A percentile compares a stretch with the other conserved stretches of the same genome.
Conservation (phyloP, 2,888 invertebrate species). For the Erannis defoliaria region DNA sequence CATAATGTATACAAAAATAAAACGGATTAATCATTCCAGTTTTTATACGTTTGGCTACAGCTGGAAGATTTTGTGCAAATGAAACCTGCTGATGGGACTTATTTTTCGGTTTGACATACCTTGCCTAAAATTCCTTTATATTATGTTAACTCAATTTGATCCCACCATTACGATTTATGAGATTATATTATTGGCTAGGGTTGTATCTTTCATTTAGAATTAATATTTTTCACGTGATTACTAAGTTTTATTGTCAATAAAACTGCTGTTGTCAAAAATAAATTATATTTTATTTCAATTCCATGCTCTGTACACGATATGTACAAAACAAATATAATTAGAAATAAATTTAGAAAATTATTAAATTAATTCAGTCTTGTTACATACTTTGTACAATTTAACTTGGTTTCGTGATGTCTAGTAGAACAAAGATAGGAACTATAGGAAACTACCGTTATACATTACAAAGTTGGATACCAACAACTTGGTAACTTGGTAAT, state of each 20-base stretch:
- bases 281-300: conserved; percentile 80
- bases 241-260: conserved; percentile 55
- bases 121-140: not conserved
- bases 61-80: no score
- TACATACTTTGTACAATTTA: conserved; percentile 78
- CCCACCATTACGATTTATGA: conserved; percentile 20
- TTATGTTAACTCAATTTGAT: not conserved
- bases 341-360: conserved; percentile 65
- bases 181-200: conserved; percentile 4
- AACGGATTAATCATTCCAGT: no score
- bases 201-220: conserved; percentile 12
- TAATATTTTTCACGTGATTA: conserved; percentile 41
- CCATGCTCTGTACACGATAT: conserved; percentile 62
- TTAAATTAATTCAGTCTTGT: conserved; percentile 82
- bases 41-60: no score
- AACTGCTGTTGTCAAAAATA: conserved; percentile 74
- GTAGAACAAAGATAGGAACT: conserved; percentile 44
- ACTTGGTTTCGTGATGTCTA: conserved; percentile 47
- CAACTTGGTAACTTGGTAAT: no score
- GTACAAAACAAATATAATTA: conserved; percentile 67
- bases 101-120: no score
- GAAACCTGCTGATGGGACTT: no score
- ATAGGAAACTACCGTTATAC: conserved; percentile 6
- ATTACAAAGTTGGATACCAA: not conserved
- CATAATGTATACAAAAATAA: no score